These are phyloP conservation scores for Caiman crocodilus DNA, from an alignment of 2,797 vertebrate species.

Conservation along the genomic window DNA sequence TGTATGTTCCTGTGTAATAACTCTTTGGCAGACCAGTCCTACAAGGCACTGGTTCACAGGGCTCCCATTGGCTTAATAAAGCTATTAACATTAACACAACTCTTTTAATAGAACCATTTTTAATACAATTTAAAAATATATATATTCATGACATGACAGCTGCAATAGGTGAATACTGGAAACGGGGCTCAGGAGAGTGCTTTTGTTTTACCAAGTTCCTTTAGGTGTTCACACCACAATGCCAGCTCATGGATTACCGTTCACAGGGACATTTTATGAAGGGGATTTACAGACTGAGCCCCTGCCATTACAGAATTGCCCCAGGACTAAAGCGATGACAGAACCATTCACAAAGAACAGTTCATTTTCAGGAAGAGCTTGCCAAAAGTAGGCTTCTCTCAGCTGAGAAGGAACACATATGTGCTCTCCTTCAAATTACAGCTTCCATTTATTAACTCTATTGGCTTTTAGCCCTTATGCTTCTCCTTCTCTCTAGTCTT, in stretches of 20 bases:
- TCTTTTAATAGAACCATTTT: not conserved
- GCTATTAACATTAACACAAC: not conserved
- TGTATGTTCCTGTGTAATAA: not conserved
- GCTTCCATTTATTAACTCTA: not conserved
- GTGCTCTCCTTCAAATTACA: not conserved
- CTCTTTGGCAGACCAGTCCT: not conserved
- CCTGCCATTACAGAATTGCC: not conserved
- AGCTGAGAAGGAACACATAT: not conserved
- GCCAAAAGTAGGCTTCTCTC: not conserved
- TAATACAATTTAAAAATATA: not conserved
- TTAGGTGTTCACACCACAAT: not conserved
- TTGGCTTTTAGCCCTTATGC: not conserved
- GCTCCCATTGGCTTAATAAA: not conserved
- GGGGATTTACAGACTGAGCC: not conserved
- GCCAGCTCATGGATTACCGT: not conserved
- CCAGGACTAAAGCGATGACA: not conserved
- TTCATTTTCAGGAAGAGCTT: not conserved
- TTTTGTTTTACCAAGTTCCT: not conserved
- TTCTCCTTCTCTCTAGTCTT: not conserved
- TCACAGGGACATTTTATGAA: not conserved
- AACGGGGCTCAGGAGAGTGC: not conserved
- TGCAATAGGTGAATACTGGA: not conserved
- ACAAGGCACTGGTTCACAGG: not conserved
- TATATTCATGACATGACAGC: not conserved
- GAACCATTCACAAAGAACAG: not conserved